Conservation (phyloP, 2,797 vertebrate genomes). For the Chiroxiphia lanceolata region DNA sequence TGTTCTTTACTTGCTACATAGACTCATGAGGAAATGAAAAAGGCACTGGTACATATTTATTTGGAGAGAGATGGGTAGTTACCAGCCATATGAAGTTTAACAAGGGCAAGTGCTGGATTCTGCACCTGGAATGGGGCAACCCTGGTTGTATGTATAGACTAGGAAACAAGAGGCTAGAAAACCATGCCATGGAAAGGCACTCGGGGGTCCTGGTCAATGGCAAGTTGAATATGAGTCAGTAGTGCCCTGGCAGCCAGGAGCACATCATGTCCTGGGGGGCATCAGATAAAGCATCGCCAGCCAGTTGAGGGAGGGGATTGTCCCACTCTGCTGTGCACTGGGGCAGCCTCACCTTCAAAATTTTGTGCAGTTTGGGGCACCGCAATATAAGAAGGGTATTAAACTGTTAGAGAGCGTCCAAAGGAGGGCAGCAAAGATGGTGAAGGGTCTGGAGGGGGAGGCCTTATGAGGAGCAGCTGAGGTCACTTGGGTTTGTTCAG, state of each 20-base stretch:
- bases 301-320: neutral
- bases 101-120: too few species aligned
- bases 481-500: neutral
- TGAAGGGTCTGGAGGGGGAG: neutral
- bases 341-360: fast-evolving
- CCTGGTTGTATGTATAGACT: neutral
- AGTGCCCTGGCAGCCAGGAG: neutral
- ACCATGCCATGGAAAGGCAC: fast-evolving
- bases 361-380: neutral
- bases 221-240: neutral
- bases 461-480: neutral
- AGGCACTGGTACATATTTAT: neutral
- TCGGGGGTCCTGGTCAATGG: fast-evolving
- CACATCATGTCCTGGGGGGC: fast-evolving
- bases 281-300: neutral
- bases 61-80: neutral
- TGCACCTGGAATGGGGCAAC: neutral
- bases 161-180: neutral
- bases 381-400: fast-evolving
- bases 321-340: neutral
- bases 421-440: neutral
- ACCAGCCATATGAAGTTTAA: neutral
- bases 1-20: neutral
- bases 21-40: neutral
- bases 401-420: neutral